phyloP scores from a whole-genome alignment of 2,888 invertebrate species.

The Drosophila siamana region DNA sequence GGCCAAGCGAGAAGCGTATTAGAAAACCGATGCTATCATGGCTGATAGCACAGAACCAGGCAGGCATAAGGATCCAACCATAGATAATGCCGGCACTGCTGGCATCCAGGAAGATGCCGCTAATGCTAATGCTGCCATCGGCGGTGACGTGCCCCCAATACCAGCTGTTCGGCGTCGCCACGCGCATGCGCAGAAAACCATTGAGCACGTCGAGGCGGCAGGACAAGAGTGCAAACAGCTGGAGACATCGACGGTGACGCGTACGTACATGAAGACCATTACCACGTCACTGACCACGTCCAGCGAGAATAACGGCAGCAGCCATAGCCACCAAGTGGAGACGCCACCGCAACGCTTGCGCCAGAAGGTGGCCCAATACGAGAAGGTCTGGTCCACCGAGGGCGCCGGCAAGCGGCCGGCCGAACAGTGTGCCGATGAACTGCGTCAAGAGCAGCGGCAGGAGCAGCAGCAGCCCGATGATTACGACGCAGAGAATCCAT shows the following conservation, averaged over 20 bases:
- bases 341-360: constrained; percentile 86
- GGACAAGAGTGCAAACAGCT: constrained; percentile 58
- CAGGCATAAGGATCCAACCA: constrained; percentile 78
- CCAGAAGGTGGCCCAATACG: constrained; percentile 92
- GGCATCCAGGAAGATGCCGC: constrained; percentile 2
- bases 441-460: constrained; percentile 60
- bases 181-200: constrained; percentile 71
- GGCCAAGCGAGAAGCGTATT: constrained; percentile 46
- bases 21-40: constrained; percentile 82
- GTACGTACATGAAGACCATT: constrained; percentile 77
- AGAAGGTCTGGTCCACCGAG: constrained; percentile 91
- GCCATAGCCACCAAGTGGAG: constrained; percentile 25
- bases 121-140: constrained; percentile 29
- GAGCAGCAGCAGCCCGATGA: constrained; percentile 52
- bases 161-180: constrained; percentile 79
- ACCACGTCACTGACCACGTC: constrained; percentile 74
- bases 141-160: constrained; percentile 62
- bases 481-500: constrained; percentile 77
- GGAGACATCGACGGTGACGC: constrained; percentile 76
- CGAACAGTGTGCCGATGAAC: constrained; percentile 77
- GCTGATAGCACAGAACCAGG: constrained; percentile 80
- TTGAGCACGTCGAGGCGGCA: constrained; percentile 57
- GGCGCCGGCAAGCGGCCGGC: constrained; percentile 76
- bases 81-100: constrained; percentile 60
- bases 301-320: constrained; percentile 52